Evolutionary conservation across 2,797 vertebrate species (phyloP).

Genomic region (Hirundo rustica): DNA sequence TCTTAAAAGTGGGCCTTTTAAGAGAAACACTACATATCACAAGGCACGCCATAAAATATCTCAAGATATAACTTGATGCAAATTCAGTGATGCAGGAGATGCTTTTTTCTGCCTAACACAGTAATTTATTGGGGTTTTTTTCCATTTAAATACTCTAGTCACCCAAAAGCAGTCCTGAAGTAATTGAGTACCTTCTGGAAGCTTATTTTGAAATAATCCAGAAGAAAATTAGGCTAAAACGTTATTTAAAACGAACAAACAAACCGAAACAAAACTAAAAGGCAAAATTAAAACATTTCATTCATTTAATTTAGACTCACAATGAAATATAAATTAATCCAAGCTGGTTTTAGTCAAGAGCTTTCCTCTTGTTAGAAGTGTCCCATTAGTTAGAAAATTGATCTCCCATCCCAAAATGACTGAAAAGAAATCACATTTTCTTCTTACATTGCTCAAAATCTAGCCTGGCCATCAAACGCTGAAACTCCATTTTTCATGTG

Average conservation of each 20-base stretch:
- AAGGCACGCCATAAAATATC: neutral
- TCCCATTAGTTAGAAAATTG: neutral
- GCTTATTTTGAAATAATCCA: slow-evolving; percentile 1
- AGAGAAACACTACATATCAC: neutral
- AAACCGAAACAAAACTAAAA: rapidly evolving
- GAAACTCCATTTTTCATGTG: neutral
- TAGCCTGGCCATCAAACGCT: neutral
- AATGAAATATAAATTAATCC: neutral
- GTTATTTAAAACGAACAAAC: neutral
- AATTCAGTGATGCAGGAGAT: neutral
- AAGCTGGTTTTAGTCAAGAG: neutral
- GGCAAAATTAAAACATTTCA: neutral
- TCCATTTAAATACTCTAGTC: neutral
- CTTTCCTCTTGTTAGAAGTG: neutral
- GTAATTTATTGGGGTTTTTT: neutral
- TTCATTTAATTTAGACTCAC: neutral
- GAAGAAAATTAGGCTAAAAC: neutral
- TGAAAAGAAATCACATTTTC: neutral
- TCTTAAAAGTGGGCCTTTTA: neutral
- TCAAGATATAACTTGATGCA: neutral
- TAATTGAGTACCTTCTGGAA: neutral
- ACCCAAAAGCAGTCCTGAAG: neutral
- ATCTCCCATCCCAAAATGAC: neutral
- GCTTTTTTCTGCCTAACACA: neutral
- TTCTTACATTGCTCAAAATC: neutral